Evolutionary conservation across 2,888 invertebrate genomes (phyloP), one percentile per base, ranked within the genome.

Genomic region (Eretmocerus hayati): DNA sequence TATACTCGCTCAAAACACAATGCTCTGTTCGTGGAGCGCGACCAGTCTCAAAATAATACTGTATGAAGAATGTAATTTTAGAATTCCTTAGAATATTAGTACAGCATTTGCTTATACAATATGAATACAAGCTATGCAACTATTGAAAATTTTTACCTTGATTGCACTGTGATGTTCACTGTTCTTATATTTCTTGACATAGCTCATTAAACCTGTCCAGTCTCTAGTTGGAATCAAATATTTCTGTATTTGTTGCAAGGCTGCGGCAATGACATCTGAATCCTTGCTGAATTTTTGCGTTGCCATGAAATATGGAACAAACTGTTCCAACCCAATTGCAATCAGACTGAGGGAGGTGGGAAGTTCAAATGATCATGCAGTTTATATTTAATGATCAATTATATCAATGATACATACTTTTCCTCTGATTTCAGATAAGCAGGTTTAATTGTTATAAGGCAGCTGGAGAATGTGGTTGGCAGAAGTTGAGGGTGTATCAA

Each of bases 401-500:
- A 20, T 26, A 41, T 19, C n/a, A 23, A n/a, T 48, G 36, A 48
- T 26, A 19, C 19, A 77, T 65, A 85, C 85, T 72, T 69, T 57
- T 83, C 80, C 66, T 87, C 87, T 0, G 81, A 71, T 1, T 68
- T 71, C 8, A 76, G 62, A 58, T 79, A 81, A 5, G 5, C 33
- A n/a, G 11, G 11, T 33, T 13, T 33, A 13, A 4, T 23, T 38
- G 13, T 16, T 4, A 9, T 23, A 16, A 31, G 1, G 74, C 66
- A 48, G n/a, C n/a, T n/a, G 73, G 74, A 61, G 78, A 84, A 3
- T 61, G 77, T 73, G 37, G 77, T 68, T 1, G 90, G 90, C 59
- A 90, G 70, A 49, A 89, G 73, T 58, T 81, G 72, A 0, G 89
- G 86, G 73, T 88, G 90, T 58, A 87, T 74, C 66, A 90, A 84